Percentiles rank a stretch among this genome's conserved stretches.
Conservation (phyloP, 2,113 vertebrate species). For the Pristiophorus japonicus region DNA sequence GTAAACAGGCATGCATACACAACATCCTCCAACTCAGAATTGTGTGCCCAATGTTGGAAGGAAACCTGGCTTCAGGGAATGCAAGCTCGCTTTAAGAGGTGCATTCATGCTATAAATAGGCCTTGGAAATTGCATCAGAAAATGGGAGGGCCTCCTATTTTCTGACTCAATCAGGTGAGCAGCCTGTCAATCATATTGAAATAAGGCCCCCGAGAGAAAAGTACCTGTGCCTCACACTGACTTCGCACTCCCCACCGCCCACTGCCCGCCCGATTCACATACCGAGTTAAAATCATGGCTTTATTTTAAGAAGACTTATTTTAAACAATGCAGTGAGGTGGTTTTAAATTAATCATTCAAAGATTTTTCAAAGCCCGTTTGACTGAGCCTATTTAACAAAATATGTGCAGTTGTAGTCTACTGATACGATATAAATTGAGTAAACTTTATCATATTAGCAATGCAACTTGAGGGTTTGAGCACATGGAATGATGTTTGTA, state of each 20-base stretch:
- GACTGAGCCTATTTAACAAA: not conserved
- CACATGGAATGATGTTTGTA: not conserved
- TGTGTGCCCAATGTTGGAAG: not conserved
- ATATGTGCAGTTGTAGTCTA: not conserved
- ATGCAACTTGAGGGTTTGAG: not conserved
- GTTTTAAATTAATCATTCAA: not conserved
- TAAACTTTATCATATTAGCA: not conserved
- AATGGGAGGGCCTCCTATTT: not conserved
- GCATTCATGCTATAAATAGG: not conserved
- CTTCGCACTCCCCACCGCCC: not conserved
- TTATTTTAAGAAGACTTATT: not conserved
- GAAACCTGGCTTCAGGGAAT: not conserved
- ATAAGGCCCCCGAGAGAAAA: not conserved
- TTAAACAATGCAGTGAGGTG: not conserved
- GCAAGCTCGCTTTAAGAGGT: not conserved
- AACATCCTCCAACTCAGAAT: no score
- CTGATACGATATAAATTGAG: not conserved
- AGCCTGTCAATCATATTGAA: not conserved
- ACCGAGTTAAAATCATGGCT: not conserved
- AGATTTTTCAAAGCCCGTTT: not conserved
- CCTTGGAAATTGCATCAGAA: not conserved
- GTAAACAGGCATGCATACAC: no score
- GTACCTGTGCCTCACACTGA: not conserved
- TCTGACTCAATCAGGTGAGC: not conserved
- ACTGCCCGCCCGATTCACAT: not conserved